These are phyloP conservation scores for Caenorhabditis drosophilae DNA, from an alignment of 2,888 invertebrate genomes.

Conservation along the genomic window DNA sequence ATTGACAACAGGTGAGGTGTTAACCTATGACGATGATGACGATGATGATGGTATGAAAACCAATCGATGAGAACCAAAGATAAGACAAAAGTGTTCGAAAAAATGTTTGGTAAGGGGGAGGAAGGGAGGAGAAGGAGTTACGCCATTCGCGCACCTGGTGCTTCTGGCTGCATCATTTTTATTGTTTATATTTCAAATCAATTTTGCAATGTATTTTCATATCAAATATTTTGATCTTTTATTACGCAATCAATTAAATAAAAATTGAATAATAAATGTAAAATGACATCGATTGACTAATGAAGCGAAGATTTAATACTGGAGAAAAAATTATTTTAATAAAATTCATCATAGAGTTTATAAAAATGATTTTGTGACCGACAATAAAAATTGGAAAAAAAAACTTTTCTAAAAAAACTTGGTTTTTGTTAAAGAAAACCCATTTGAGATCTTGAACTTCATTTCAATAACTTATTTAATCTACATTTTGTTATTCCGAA, in stretches of 20 bases:
- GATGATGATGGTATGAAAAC: too few species aligned
- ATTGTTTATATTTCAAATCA: constrained; percentile 16
- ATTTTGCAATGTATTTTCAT: not conserved
- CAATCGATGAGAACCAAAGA: too few species aligned
- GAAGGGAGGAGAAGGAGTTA: too few species aligned
- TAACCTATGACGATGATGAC: too few species aligned
- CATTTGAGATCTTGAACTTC: constrained; percentile 1
- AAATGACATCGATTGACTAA: constrained; percentile 27
- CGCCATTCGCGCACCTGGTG: constrained; percentile 32
- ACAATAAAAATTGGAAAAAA: not conserved
- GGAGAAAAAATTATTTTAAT: too few species aligned
- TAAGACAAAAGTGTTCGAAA: too few species aligned
- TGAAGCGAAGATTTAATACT: constrained; percentile 19
- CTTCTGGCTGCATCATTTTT: constrained; percentile 14
- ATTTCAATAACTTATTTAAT: not conserved
- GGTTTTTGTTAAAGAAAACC: not conserved
- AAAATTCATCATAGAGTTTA: too few species aligned
- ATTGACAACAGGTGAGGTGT: too few species aligned
- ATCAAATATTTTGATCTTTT: constrained; percentile 2
- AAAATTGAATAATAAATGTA: not conserved
- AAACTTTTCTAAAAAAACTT: not conserved
- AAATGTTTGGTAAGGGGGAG: too few species aligned
- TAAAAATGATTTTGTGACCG: too few species aligned
- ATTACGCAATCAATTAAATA: constrained; percentile 5
- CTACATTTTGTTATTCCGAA: constrained; percentile 13